A percentile compares a stretch with the other conserved stretches of the same genome.
Evolutionary conservation across 2,888 invertebrate species (phyloP).

Genomic region (Eupeodes luniger): DNA sequence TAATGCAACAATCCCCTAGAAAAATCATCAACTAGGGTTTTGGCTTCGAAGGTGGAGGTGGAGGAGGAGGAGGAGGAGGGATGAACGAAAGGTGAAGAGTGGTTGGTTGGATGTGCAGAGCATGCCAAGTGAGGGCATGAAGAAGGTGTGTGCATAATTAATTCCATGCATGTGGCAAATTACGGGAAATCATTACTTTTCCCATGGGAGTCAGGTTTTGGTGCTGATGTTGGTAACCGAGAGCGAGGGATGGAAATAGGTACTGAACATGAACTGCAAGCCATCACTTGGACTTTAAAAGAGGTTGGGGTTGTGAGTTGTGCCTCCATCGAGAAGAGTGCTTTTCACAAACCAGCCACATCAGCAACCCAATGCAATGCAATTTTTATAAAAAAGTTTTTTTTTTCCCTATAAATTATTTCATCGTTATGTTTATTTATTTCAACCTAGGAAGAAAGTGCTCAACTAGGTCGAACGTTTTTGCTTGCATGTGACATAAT

Average conservation of each 20-base stretch:
- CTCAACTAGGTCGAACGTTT: not conserved
- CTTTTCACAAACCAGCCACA: constrained; percentile 17
- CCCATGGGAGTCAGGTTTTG: constrained; percentile 49
- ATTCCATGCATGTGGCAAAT: constrained; percentile 78
- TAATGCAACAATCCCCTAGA: constrained; percentile 59
- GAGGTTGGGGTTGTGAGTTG: constrained; percentile 41
- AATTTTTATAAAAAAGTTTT: constrained; percentile 32
- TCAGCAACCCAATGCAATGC: constrained; percentile 42
- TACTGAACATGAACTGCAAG: constrained; percentile 47
- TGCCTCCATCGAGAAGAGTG: constrained; percentile 40
- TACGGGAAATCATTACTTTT: constrained; percentile 78
- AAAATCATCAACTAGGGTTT: constrained; percentile 44
- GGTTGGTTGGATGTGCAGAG: constrained; percentile 7
- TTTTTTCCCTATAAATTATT: constrained; percentile 19
- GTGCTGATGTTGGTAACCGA: not conserved
- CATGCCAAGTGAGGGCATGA: constrained; percentile 25
- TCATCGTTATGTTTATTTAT: constrained; percentile 54
- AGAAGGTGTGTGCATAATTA: constrained; percentile 76
- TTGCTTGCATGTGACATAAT: not conserved
- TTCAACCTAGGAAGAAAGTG: constrained; percentile 21
- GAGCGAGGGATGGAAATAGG: not conserved
- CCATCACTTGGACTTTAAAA: constrained; percentile 32
- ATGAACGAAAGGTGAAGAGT: not conserved
- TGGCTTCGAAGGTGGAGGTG: not conserved
- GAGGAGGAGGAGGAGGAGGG: not conserved